These are phyloP conservation scores for Sesia bembeciformis DNA, from an alignment of 2,888 invertebrate genomes.

Conservation along the genomic window DNA sequence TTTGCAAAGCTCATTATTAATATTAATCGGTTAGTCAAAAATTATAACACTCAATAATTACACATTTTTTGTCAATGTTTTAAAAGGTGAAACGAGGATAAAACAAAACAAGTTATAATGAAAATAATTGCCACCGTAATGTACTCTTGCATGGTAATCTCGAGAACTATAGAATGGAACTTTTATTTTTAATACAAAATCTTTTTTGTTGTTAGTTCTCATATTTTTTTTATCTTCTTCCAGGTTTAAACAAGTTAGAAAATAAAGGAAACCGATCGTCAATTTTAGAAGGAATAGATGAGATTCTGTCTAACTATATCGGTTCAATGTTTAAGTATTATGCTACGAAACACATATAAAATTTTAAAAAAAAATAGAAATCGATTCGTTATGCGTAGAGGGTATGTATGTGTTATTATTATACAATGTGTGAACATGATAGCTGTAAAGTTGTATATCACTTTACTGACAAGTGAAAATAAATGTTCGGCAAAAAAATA, in stretches of 20 bases:
- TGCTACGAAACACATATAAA: slow-evolving; percentile 31
- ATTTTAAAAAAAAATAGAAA: slow-evolving; percentile 25
- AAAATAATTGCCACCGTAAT: no score
- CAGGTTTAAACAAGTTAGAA: slow-evolving; percentile 18
- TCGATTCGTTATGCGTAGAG: slow-evolving; percentile 32
- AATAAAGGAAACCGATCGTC: slow-evolving; percentile 4
- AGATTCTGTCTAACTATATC: slow-evolving; percentile 23
- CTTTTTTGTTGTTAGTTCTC: neutral
- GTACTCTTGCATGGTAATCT: no score
- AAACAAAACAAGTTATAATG: no score
- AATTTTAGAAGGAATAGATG: slow-evolving; percentile 16
- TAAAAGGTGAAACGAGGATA: no score
- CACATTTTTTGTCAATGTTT: no score
- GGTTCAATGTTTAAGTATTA: slow-evolving; percentile 26
- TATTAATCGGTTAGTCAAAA: no score
- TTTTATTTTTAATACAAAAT: no score
- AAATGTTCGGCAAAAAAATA: slow-evolving; percentile 17
- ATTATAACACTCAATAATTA: no score
- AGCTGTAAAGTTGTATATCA: slow-evolving; percentile 29
- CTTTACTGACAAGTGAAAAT: slow-evolving; percentile 26
- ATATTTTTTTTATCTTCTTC: slow-evolving; percentile 7
- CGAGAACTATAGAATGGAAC: no score
- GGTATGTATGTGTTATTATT: slow-evolving; percentile 44
- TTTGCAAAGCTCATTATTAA: no score
- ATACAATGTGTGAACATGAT: slow-evolving; percentile 24